A percentile compares a stretch with the other conserved stretches of the same genome.
Conservation (phyloP, 1,140 invertebrate species). For the Mamestra configurata region DNA sequence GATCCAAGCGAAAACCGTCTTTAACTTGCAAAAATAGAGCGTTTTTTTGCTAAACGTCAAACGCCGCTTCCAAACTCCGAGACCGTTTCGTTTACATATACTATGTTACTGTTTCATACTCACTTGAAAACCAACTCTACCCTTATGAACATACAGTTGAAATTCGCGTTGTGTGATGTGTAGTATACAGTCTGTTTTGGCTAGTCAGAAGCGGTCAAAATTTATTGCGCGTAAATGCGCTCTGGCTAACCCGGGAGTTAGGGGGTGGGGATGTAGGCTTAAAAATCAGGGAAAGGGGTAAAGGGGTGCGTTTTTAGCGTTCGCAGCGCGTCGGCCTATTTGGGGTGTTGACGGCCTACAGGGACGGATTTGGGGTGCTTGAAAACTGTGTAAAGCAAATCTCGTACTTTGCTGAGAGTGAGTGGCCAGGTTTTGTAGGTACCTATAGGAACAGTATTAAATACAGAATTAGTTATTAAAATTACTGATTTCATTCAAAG, state of each 20-base stretch:
- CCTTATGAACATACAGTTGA: slow-evolving; percentile 57
- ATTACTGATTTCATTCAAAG: no score
- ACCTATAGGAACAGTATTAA: no score
- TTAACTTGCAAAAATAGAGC: slow-evolving; percentile 64
- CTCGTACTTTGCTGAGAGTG: not conserved
- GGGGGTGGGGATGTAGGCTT: slow-evolving; percentile 84
- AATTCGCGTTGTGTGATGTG: slow-evolving; percentile 60
- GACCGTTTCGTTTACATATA: slow-evolving; percentile 83
- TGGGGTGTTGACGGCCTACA: slow-evolving; percentile 83
- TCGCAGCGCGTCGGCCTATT: slow-evolving; percentile 85
- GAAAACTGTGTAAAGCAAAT: slow-evolving; percentile 13
- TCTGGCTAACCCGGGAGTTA: slow-evolving; percentile 87
- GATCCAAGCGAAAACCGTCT: slow-evolving; percentile 63
- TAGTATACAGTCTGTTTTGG: slow-evolving; percentile 79
- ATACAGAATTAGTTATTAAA: no score
- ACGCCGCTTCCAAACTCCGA: slow-evolving; percentile 74
- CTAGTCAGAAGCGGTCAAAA: slow-evolving; percentile 83
- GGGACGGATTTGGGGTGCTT: slow-evolving; percentile 64
- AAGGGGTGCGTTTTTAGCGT: slow-evolving; percentile 86
- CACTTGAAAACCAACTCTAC: slow-evolving; percentile 63
- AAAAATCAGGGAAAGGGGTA: slow-evolving; percentile 83
- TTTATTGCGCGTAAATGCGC: slow-evolving; percentile 88
- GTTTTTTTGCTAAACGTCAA: slow-evolving; percentile 72
- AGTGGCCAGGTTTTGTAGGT: no score
- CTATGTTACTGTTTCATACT: slow-evolving; percentile 58